phyloP scores from a whole-genome alignment of 1,140 invertebrate genomes.

The Conus ventricosus region DNA sequence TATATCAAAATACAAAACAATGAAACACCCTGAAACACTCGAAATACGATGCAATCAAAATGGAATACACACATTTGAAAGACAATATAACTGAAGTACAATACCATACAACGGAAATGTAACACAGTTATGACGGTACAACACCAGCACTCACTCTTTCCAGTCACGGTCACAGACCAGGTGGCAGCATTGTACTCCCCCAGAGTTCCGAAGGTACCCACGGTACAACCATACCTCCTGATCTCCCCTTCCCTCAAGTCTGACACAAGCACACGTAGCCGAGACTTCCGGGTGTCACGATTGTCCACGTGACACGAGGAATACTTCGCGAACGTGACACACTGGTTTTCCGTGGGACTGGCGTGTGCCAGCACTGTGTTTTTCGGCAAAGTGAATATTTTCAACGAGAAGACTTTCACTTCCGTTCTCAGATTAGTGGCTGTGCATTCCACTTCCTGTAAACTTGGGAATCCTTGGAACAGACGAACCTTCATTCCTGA shows the following conservation, averaged over 20 bases:
- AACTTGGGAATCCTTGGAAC: background rate
- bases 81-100: background rate
- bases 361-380: background rate
- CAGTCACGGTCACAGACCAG: background rate
- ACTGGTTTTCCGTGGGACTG: background rate
- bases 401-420: background rate
- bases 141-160: slow-evolving; percentile 8
- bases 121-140: background rate
- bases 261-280: background rate
- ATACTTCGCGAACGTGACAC: slow-evolving; percentile 23
- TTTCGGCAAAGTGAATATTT: slow-evolving; percentile 18
- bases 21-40: no score
- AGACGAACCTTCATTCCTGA: slow-evolving; percentile 10
- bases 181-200: background rate
- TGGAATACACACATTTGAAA: background rate
- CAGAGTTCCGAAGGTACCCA: background rate
- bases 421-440: background rate
- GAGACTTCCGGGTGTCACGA: background rate
- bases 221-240: slow-evolving; percentile 3
- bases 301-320: slow-evolving; percentile 1
- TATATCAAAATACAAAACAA: no score
- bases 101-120: no score
- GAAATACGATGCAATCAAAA: no score
- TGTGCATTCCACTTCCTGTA: slow-evolving; percentile 25
- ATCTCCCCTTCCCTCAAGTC: slow-evolving; percentile 24